Evolutionary conservation across 2,113 vertebrate species (phyloP).

Genomic region (Nibea coibor): DNA sequence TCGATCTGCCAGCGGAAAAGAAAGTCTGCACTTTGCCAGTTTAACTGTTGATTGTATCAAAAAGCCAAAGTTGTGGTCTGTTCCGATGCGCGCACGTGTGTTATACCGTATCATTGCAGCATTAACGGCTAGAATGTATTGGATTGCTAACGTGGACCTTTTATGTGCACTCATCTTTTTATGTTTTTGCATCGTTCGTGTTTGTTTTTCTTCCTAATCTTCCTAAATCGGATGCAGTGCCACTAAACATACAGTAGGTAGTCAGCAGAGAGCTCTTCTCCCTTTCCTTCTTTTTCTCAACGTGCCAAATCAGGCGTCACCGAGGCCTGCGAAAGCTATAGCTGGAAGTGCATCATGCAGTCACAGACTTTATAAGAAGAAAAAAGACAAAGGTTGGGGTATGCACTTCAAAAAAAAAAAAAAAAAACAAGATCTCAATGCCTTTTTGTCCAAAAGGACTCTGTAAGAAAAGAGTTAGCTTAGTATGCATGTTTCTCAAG

Average conservation of each 20-base stretch:
- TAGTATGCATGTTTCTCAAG: conserved; percentile 63
- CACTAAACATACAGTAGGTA: neutral
- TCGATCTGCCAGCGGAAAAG: neutral
- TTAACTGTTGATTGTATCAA: conserved; percentile 44
- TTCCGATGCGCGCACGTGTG: neutral
- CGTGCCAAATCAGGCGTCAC: conserved; percentile 47
- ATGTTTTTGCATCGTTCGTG: neutral
- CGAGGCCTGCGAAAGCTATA: conserved; percentile 30
- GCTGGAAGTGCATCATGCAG: conserved; percentile 27
- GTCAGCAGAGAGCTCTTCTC: conserved; percentile 1
- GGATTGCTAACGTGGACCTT: conserved; percentile 6
- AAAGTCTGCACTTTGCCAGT: conserved; percentile 35
- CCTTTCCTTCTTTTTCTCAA: neutral
- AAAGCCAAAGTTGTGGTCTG: conserved; percentile 46
- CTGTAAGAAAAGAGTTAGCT: conserved; percentile 39
- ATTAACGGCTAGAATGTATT: conserved; percentile 64
- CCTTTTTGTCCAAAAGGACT: conserved; percentile 51
- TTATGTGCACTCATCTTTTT: conserved; percentile 13
- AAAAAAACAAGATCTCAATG: conserved; percentile 38
- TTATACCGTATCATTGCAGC: conserved; percentile 7
- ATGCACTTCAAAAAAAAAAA: conserved; percentile 47
- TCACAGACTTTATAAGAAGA: neutral
- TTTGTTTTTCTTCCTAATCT: neutral
- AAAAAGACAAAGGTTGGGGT: neutral
- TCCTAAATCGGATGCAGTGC: conserved; percentile 20